Evolutionary conservation across 2,797 vertebrate species (phyloP).

Genomic region (Melanotaenia trifasciata): DNA sequence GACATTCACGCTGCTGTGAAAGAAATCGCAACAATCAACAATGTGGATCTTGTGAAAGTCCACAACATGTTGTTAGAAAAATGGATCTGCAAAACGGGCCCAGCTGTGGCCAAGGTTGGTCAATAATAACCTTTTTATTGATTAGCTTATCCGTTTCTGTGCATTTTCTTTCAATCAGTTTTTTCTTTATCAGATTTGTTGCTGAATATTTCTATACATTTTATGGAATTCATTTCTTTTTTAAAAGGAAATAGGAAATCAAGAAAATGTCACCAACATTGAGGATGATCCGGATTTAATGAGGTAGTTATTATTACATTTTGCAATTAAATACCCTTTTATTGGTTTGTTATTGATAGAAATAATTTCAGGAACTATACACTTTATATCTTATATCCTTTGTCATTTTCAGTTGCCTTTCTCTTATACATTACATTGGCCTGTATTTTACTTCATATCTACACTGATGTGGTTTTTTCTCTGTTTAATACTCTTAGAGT

Average conservation of each 20-base stretch:
- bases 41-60: slow-evolving; percentile 90
- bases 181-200: background rate
- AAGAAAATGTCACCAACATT: slow-evolving; percentile 81
- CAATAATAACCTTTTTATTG: background rate
- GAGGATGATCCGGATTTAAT: slow-evolving; percentile 89
- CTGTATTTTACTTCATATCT: background rate
- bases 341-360: background rate
- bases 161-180: background rate
- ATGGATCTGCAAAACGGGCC: slow-evolving; percentile 89
- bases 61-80: slow-evolving; percentile 90
- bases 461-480: background rate
- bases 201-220: background rate
- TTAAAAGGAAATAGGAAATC: slow-evolving; percentile 77
- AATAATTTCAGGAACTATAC: background rate
- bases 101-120: slow-evolving; percentile 81
- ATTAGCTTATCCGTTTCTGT: background rate
- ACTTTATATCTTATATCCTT: background rate
- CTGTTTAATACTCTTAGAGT: slow-evolving; percentile 77
- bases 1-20: slow-evolving; percentile 90
- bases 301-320: slow-evolving; percentile 79
- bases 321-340: background rate
- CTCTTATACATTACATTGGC: background rate
- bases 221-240: slow-evolving; percentile 5
- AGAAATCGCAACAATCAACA: slow-evolving; percentile 91
- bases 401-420: background rate